phyloP scores from a whole-genome alignment of 2,888 invertebrate genomes.

The Allacma fusca region DNA sequence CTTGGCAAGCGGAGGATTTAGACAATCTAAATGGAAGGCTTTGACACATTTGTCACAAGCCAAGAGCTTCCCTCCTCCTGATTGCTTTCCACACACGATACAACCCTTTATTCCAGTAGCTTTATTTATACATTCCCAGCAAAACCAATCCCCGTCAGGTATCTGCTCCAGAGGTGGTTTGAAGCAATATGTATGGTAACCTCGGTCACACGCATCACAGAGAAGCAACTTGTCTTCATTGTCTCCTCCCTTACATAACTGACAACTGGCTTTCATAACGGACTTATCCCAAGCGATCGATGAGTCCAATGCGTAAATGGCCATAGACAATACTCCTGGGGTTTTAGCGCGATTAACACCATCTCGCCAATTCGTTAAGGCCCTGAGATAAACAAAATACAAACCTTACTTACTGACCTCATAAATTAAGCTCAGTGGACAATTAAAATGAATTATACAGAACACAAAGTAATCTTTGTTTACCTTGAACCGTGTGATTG shows the following conservation, averaged over 20 bases:
- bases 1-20: conserved; percentile 84
- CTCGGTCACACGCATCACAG: conserved; percentile 98
- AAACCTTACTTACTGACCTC: conserved; percentile 20
- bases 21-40: conserved; percentile 92
- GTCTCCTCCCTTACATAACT: conserved; percentile 95
- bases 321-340: conserved; percentile 89
- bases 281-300: conserved; percentile 98
- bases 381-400: conserved; percentile 34
- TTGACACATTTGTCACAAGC: conserved; percentile 90
- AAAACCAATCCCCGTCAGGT: conserved; percentile 95
- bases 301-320: conserved; percentile 86
- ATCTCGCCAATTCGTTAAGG: conserved; percentile 78
- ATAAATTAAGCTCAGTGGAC: background rate
- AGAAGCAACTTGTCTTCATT: conserved; percentile 93
- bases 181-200: conserved; percentile 94
- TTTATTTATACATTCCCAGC: conserved; percentile 68
- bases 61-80: conserved; percentile 73
- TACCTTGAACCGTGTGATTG: conserved; percentile 45
- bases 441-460: background rate
- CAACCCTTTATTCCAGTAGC: conserved; percentile 78
- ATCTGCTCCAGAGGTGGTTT: conserved; percentile 95
- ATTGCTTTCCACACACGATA: conserved; percentile 86
- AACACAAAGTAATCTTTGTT: background rate
- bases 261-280: conserved; percentile 98
- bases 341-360: conserved; percentile 84